Percentiles rank a stretch among this genome's conserved stretches.
phyloP scores from a whole-genome alignment of 2,888 invertebrate species.

The Eristalis arbustorum region DNA sequence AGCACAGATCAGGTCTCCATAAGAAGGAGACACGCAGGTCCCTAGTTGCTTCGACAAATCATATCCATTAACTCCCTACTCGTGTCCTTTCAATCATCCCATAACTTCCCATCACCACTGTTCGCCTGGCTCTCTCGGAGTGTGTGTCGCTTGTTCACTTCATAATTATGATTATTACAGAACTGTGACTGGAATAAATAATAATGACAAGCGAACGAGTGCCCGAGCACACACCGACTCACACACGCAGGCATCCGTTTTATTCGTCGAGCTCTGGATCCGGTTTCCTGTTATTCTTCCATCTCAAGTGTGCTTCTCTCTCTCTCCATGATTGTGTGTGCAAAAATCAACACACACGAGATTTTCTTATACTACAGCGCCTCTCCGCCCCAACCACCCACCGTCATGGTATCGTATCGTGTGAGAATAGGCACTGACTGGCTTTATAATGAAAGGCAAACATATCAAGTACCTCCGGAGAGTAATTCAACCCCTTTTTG shows the following conservation, averaged over 20 bases:
- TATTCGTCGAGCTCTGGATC: constrained; percentile 29
- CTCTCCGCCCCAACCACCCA: background rate
- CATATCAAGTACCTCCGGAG: constrained; percentile 62
- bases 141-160: background rate
- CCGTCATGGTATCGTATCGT: background rate
- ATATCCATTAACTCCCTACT: too few species aligned
- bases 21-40: too few species aligned
- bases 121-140: background rate
- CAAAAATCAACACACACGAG: constrained; percentile 37
- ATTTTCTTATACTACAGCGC: background rate
- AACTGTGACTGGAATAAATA: constrained; percentile 58
- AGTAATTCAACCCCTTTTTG: constrained; percentile 65
- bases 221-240: constrained; percentile 24
- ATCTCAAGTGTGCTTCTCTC: constrained; percentile 11
- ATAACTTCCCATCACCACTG: constrained; percentile 27
- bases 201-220: constrained; percentile 46
- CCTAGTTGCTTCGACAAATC: too few species aligned
- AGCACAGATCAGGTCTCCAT: too few species aligned
- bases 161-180: constrained; percentile 51
- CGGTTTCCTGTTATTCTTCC: constrained; percentile 28
- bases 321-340: background rate
- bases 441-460: constrained; percentile 64
- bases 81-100: background rate
- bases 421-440: constrained; percentile 37
- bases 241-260: constrained; percentile 49